These are phyloP conservation scores for Acanthosepion esculentum DNA, from an alignment of 2,888 invertebrate genomes.

Conservation along the genomic window DNA sequence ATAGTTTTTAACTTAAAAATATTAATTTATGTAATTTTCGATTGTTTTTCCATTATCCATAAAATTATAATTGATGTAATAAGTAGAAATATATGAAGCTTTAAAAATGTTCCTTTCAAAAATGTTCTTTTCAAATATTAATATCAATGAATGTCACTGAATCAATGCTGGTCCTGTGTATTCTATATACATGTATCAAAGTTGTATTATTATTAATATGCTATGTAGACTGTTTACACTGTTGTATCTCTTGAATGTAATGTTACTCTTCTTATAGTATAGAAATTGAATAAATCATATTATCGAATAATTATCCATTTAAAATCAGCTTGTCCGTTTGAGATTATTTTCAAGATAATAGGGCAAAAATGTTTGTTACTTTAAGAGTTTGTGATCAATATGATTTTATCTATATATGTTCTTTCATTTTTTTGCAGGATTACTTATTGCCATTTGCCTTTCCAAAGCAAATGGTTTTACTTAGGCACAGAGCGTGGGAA, in stretches of 20 bases:
- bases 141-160: background rate
- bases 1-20: no score
- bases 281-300: background rate
- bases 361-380: background rate
- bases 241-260: no score
- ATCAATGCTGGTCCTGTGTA: no score
- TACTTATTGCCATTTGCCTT: conserved; percentile 93
- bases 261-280: background rate
- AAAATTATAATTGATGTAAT: no score
- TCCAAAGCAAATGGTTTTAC: conserved; percentile 98
- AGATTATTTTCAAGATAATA: background rate
- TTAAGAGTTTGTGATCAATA: background rate
- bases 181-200: no score
- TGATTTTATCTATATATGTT: conserved; percentile 43
- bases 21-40: no score
- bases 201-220: background rate
- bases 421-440: conserved; percentile 80
- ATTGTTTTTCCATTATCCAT: no score
- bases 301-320: background rate
- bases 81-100: no score
- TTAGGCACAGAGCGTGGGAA: conserved; percentile 98
- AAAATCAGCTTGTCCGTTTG: background rate
- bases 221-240: background rate
- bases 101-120: background rate
- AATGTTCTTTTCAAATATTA: background rate